Conservation (phyloP, 1,140 invertebrate genomes). For the Cotesia glomerata region DNA sequence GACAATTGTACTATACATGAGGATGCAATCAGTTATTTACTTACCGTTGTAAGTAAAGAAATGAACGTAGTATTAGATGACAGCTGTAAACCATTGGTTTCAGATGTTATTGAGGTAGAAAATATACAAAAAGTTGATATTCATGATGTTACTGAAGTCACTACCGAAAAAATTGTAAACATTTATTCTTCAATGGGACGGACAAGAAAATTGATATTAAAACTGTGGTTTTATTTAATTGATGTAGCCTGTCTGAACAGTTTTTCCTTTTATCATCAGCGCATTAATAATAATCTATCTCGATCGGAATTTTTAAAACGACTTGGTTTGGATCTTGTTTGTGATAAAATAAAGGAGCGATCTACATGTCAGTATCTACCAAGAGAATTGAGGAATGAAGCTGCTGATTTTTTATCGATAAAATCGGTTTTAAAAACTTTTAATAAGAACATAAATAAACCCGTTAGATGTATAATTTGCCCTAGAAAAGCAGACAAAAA, state of each 20-base stretch:
- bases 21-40: not conserved
- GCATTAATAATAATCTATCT: not conserved
- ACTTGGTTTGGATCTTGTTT: not conserved
- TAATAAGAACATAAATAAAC: not conserved
- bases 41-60: not conserved
- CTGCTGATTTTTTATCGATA: not conserved
- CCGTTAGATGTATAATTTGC: not conserved
- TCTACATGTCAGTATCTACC: not conserved
- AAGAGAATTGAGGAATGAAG: not conserved
- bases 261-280: not conserved
- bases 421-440: not conserved
- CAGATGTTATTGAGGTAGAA: not conserved
- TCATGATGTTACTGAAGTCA: not conserved
- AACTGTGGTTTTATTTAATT: not conserved
- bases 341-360: not conserved
- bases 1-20: not conserved
- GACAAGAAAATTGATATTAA: not conserved
- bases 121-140: not conserved
- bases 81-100: not conserved
- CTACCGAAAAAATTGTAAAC: not conserved
- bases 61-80: not conserved
- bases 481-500: not conserved
- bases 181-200: not conserved
- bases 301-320: not conserved
- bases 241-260: not conserved